Conservation (phyloP, 2,113 vertebrate species). For the Grus americana region DNA sequence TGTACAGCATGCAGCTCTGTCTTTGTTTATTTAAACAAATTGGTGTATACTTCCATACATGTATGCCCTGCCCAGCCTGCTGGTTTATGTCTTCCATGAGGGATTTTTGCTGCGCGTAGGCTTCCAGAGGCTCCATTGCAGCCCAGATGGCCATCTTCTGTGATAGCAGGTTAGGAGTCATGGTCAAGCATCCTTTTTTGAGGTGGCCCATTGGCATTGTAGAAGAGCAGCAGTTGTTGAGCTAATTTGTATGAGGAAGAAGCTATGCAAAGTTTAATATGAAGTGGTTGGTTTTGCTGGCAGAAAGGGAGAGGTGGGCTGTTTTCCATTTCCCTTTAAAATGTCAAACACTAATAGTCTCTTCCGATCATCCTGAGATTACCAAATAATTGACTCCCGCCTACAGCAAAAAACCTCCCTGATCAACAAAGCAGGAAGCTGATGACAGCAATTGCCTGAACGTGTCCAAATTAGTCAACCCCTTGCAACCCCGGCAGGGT, state of each 20-base stretch:
- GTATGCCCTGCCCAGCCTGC: background rate
- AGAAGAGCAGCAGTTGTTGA: background rate
- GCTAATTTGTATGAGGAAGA: constrained; percentile 6
- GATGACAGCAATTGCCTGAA: constrained; percentile 65
- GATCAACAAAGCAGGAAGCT: constrained; percentile 68
- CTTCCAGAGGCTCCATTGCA: background rate
- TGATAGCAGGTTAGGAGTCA: background rate
- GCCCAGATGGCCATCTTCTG: background rate
- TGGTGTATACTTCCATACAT: background rate
- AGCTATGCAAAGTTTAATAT: background rate
- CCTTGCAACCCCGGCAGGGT: constrained; percentile 47
- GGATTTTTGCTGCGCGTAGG: background rate
- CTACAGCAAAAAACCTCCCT: constrained; percentile 61
- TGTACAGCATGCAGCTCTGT: background rate
- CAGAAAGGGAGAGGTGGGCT: constrained; percentile 47
- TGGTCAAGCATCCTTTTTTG: background rate
- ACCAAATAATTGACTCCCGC: constrained; percentile 65
- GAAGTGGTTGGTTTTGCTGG: constrained; percentile 33
- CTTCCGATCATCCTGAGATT: constrained; percentile 63
- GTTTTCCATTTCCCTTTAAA: constrained; percentile 69
- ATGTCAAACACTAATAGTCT: constrained; percentile 60
- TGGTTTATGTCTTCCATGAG: background rate
- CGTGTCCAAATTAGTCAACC: constrained; percentile 67
- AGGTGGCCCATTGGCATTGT: background rate
- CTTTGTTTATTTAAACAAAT: background rate